Evolutionary conservation across 2,113 vertebrate genomes (phyloP), one percentile per base, ranked within the genome.

Genomic region (Alexandromys fortis): DNA sequence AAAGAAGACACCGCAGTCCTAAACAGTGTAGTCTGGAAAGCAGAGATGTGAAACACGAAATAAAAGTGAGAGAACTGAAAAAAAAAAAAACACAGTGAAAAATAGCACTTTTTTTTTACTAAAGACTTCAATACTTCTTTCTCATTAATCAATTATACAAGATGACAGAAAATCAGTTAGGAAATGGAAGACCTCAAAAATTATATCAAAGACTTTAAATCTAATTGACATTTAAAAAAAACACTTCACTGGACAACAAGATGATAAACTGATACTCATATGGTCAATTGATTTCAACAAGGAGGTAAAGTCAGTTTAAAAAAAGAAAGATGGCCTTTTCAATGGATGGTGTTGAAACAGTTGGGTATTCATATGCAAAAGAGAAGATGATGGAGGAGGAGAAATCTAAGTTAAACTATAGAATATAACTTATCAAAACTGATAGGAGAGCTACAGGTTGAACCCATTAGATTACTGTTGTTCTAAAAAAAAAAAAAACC

Each of bases 101-200:
- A 90, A 65, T 45, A 47, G 61, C 76, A 91, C 16, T 42, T 89
- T 73, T 73, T 63, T 42, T 42, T 42, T 86, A 65, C 75, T 86
- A 17, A 93, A 70, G 79, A 81, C 67, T 90, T 92, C 47, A 67
- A 63, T 81, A 94, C 7, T 86, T 92, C 67, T 76, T 61, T 90
- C 77, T 82, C 58, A 96, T 92, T 94, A 96, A 95, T 95, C 82
- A 95, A 91, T 91, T 95, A 92, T 91, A 87, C 49, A 82, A 94
- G 55, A 42, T 96, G 92, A 95, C 77, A 94, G 96, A 95, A 96
- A 96, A 96, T 94, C 89, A 92, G 85, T 94, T 89, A 92, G 73
- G 52, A 81, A 82, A 87, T 47, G 94, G 67, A 96, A 90, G 93
- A 90, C 67, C 42, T 92, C 11, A 96, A 92, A 82, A 92, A 63